Evolutionary conservation across 2,797 vertebrate genomes (phyloP).

Genomic region (Distichodus sexfasciatus): DNA sequence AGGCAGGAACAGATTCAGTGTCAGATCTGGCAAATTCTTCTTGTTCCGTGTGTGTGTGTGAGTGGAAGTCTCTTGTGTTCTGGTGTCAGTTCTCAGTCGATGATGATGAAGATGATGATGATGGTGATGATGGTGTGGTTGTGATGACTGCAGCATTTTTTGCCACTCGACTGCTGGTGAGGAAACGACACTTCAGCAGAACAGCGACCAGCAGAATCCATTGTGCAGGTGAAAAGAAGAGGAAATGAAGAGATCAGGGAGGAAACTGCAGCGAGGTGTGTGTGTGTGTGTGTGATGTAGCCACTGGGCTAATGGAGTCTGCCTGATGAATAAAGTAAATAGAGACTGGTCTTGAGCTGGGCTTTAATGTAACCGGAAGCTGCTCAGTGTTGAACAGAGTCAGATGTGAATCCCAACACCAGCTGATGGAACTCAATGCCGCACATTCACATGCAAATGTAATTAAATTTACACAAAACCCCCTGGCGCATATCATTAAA

Average conservation of each 20-base stretch:
- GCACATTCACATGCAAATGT: constrained; percentile 49
- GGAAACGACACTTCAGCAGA: too few relatives aligned
- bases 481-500: constrained; percentile 38
- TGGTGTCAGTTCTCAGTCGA: too few relatives aligned
- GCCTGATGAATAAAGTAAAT: constrained; percentile 29
- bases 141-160: too few relatives aligned
- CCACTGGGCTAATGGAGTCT: constrained; percentile 19
- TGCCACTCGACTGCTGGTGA: too few relatives aligned
- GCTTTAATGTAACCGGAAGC: too few relatives aligned
- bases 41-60: too few relatives aligned
- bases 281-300: neutral
- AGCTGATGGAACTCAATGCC: constrained; percentile 29
- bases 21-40: too few relatives aligned
- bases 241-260: neutral
- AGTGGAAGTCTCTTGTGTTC: too few relatives aligned
- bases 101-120: too few relatives aligned
- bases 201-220: too few relatives aligned
- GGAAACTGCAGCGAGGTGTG: neutral
- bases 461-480: constrained; percentile 47
- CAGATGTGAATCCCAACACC: constrained; percentile 32
- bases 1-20: too few relatives aligned
- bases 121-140: too few relatives aligned
- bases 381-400: constrained; percentile 33
- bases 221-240: neutral
- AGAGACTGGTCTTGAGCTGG: constrained; percentile 24